phyloP scores from a whole-genome alignment of 2,888 invertebrate species.

The Allolobophora icterica region DNA sequence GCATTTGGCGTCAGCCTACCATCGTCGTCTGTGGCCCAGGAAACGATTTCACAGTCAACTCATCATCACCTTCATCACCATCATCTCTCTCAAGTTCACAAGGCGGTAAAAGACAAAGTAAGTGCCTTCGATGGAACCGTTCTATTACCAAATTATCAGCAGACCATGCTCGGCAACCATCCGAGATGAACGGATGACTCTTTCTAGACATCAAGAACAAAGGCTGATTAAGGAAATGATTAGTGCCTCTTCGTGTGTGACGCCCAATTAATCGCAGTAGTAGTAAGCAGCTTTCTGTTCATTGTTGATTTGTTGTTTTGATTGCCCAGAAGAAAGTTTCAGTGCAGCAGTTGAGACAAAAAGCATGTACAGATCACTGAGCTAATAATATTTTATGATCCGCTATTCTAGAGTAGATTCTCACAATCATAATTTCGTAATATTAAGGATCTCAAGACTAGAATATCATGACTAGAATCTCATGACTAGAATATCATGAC shows the following conservation, averaged over 20 bases:
- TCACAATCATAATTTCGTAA: no score
- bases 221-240: background rate
- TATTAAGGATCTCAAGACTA: background rate
- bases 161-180: background rate
- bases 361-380: background rate
- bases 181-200: background rate
- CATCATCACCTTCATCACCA: background rate
- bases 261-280: background rate
- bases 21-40: background rate
- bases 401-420: background rate
- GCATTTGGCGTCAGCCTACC: background rate
- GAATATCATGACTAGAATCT: background rate
- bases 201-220: background rate
- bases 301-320: background rate
- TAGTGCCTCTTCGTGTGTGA: background rate
- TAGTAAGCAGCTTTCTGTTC: slow-evolving; percentile 17
- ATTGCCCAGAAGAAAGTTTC: background rate
- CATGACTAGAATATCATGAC: background rate
- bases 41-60: background rate
- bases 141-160: background rate
- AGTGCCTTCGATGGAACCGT: slow-evolving; percentile 22
- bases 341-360: background rate
- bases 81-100: background rate
- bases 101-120: background rate
- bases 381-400: background rate